phyloP scores from a whole-genome alignment of 2,797 vertebrate species.

The Pterois miles region DNA sequence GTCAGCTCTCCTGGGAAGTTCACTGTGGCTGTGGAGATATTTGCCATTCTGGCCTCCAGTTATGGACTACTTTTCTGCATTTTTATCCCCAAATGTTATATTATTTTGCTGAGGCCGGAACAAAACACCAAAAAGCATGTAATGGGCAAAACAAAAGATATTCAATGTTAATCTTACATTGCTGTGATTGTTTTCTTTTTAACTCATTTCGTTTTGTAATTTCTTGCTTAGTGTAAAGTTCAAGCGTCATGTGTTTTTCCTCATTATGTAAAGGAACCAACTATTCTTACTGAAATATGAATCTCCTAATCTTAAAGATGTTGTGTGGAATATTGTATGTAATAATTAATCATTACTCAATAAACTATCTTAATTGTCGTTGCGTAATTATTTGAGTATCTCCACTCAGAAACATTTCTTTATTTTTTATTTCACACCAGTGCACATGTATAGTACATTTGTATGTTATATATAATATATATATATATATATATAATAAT shows the following conservation, averaged over 20 bases:
- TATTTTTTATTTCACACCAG: neutral
- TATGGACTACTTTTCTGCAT: conserved; percentile 75
- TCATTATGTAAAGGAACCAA: neutral
- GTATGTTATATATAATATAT: no score
- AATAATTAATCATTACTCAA: neutral
- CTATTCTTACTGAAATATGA: neutral
- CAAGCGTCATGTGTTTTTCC: neutral
- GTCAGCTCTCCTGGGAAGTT: conserved; percentile 80
- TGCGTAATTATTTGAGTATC: neutral
- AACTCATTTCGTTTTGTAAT: neutral
- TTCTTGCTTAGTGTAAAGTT: neutral
- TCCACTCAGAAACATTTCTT: neutral
- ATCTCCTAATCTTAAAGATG: neutral
- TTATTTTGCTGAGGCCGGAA: conserved; percentile 69
- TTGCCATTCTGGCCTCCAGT: conserved; percentile 77
- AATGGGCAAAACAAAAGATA: conserved; percentile 44
- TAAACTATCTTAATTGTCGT: neutral
- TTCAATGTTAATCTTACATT: neutral
- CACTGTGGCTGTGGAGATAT: conserved; percentile 79
- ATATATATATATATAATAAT: no score
- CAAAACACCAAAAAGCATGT: conserved; percentile 62
- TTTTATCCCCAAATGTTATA: conserved; percentile 78
- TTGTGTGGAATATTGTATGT: neutral
- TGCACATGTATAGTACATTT: neutral
- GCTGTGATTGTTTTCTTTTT: neutral